phyloP scores from a whole-genome alignment of 2,888 invertebrate genomes.

The Maniola hyperantus region DNA sequence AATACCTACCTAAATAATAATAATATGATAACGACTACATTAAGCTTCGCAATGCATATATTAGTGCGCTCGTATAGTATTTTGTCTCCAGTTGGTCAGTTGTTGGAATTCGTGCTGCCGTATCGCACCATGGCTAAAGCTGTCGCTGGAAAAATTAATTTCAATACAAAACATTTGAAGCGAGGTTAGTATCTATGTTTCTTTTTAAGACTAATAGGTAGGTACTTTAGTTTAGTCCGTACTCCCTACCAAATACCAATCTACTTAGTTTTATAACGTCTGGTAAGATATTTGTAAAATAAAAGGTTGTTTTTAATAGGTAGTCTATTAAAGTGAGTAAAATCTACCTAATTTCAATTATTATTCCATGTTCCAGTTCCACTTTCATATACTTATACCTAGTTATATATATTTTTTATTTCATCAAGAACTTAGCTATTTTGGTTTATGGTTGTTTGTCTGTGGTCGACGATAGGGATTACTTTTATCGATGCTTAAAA shows the following conservation, averaged over 20 bases:
- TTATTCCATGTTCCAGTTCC: too few species aligned
- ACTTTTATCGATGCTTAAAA: too few species aligned
- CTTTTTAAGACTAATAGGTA: too few species aligned
- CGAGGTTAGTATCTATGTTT: slow-evolving; percentile 55
- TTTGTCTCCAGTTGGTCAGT: slow-evolving; percentile 51
- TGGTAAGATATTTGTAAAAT: too few species aligned
- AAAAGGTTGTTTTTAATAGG: too few species aligned
- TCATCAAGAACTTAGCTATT: background rate
- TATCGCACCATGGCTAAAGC: slow-evolving; percentile 59
- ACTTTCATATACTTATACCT: too few species aligned
- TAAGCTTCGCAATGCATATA: slow-evolving; percentile 49
- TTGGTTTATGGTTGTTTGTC: background rate
- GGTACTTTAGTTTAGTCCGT: too few species aligned
- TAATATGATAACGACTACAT: slow-evolving; percentile 47
- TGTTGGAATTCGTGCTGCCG: slow-evolving; percentile 56
- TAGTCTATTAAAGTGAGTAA: too few species aligned
- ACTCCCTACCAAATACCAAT: background rate
- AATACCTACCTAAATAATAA: background rate
- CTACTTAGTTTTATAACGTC: background rate
- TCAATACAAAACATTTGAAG: slow-evolving; percentile 66
- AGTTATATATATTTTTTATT: too few species aligned
- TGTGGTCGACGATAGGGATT: background rate
- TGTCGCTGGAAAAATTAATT: slow-evolving; percentile 56
- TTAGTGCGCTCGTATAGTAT: slow-evolving; percentile 49
- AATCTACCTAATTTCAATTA: too few species aligned